These are phyloP conservation scores for Trichonephila clavata DNA, from an alignment of 1,140 invertebrate genomes.

Conservation along the genomic window DNA sequence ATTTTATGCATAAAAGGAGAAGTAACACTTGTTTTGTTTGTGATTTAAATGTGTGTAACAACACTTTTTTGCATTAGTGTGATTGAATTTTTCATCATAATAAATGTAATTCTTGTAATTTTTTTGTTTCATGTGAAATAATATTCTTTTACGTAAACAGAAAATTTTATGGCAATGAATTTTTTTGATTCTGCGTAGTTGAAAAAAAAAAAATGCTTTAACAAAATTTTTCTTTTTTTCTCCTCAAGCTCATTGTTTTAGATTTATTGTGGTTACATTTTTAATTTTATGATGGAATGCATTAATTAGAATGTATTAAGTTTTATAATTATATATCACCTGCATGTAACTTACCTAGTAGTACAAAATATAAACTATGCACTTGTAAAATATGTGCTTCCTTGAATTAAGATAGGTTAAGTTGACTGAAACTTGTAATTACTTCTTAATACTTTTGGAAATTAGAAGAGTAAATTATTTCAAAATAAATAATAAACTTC, in stretches of 20 bases:
- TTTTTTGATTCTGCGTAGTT: neutral
- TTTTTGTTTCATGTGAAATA: no score
- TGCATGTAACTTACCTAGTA: neutral
- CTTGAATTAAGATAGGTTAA: neutral
- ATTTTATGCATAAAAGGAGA: no score
- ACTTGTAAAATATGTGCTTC: neutral
- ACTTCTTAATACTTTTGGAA: no score
- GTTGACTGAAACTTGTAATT: neutral
- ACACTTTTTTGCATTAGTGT: no score
- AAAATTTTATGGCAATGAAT: neutral
- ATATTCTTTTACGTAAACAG: no score
- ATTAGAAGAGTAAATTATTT: no score
- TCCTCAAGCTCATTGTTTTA: neutral
- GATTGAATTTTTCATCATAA: no score
- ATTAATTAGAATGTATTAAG: neutral
- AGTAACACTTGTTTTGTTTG: no score
- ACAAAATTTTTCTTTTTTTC: neutral
- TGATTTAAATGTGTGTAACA: no score
- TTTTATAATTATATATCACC: neutral
- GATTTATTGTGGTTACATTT: neutral
- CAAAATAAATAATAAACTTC: neutral
- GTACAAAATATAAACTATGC: neutral
- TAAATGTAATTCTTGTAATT: no score
- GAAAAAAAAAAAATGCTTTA: neutral
- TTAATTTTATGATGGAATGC: neutral